Conservation (phyloP, 2,113 vertebrate genomes). For the Phyllostomus discolor region DNA sequence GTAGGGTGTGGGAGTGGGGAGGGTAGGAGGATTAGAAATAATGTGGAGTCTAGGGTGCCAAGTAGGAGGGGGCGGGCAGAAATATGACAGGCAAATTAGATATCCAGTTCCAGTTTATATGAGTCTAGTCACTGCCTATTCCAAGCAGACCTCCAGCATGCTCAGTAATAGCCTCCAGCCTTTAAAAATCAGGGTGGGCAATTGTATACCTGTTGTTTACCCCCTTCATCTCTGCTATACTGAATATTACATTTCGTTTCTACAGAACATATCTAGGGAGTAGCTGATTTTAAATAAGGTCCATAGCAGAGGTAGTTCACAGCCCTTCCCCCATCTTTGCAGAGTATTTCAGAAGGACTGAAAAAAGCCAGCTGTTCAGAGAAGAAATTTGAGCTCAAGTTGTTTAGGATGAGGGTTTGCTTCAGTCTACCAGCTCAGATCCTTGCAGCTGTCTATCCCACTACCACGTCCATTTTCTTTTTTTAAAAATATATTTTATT, state of each 20-base stretch:
- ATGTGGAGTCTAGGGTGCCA: background rate
- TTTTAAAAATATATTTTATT: no score
- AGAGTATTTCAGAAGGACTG: constrained; percentile 40
- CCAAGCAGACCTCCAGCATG: constrained; percentile 38
- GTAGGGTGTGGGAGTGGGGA: constrained; percentile 45
- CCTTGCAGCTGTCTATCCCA: constrained; percentile 59
- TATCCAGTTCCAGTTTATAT: background rate
- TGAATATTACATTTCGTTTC: constrained; percentile 1
- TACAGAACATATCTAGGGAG: background rate
- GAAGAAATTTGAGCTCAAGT: constrained; percentile 65
- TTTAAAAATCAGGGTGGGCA: background rate
- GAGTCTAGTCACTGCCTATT: background rate
- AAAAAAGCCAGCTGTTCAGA: constrained; percentile 61
- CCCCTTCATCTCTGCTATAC: background rate
- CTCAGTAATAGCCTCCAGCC: background rate
- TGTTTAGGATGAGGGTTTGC: constrained; percentile 25
- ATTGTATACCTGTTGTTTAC: background rate
- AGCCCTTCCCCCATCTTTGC: constrained; percentile 1
- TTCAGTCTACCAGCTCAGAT: background rate
- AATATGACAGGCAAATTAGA: background rate
- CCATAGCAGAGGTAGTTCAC: background rate
- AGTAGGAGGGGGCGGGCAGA: background rate
- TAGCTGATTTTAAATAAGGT: background rate
- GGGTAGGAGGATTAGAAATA: background rate
- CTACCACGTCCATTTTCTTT: background rate